Evolutionary conservation across 1,140 invertebrate genomes (phyloP).

Genomic region (Caerostris darwini): DNA sequence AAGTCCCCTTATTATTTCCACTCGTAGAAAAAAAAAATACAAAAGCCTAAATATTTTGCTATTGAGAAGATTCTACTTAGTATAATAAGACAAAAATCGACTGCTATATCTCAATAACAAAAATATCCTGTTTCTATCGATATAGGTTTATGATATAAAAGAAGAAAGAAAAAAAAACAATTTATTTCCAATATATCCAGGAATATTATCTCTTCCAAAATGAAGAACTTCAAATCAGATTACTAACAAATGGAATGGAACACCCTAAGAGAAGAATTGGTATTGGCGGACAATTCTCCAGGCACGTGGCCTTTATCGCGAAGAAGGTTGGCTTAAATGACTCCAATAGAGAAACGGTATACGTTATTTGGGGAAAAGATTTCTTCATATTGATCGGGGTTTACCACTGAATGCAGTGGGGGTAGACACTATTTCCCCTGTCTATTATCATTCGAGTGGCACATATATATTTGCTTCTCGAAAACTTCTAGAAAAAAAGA

Average conservation of each 20-base stretch:
- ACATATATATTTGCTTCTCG: conserved; percentile 16
- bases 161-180: not conserved
- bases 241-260: too few species aligned
- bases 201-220: too few species aligned
- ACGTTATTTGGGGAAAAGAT: conserved; percentile 47
- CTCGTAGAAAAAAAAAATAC: too few species aligned
- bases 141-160: not conserved
- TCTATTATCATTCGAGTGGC: conserved; percentile 18
- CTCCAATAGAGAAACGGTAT: not conserved
- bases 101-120: too few species aligned
- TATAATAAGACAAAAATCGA: too few species aligned
- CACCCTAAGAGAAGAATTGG: not conserved
- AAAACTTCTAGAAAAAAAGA: not conserved
- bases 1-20: too few species aligned
- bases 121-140: too few species aligned
- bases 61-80: too few species aligned
- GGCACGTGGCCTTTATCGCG: not conserved
- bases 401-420: conserved; percentile 47
- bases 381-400: conserved; percentile 51
- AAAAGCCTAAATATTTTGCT: too few species aligned
- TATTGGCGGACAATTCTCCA: not conserved
- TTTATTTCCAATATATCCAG: too few species aligned
- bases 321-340: not conserved
- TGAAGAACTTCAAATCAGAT: too few species aligned
- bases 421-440: conserved; percentile 14